A percentile compares a stretch with the other conserved stretches of the same genome.
Conservation (phyloP, 2,797 vertebrate species). For the Diglossa cyanea region DNA sequence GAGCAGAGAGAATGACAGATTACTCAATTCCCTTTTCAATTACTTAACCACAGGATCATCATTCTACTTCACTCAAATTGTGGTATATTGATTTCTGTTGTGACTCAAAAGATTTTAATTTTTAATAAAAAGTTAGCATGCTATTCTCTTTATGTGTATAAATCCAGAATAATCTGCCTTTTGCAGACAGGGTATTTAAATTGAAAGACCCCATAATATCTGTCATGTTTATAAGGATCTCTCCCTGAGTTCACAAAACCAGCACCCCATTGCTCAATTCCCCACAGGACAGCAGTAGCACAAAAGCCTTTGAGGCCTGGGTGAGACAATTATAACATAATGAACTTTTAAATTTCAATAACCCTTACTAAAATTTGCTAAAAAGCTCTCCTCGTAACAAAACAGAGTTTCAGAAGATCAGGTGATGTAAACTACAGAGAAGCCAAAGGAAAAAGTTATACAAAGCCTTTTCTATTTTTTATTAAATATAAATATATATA, state of each 20-base stretch:
- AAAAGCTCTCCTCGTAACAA: not conserved
- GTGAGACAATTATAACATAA: not conserved
- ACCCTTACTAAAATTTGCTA: not conserved
- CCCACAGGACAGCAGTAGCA: not conserved
- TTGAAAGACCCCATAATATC: not conserved
- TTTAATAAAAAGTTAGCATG: conserved; percentile 55
- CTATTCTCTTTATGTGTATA: conserved; percentile 26
- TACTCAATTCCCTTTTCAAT: conserved; percentile 58
- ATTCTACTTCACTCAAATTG: conserved; percentile 52
- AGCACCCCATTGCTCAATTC: not conserved
- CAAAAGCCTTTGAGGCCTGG: not conserved
- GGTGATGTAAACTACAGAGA: not conserved
- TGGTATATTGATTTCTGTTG: conserved; percentile 63
- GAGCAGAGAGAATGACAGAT: conserved; percentile 55
- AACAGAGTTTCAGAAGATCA: not conserved
- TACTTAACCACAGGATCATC: conserved; percentile 64
- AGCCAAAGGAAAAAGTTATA: not conserved
- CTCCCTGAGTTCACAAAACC: not conserved
- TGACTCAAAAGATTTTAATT: conserved; percentile 64
- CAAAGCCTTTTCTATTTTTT: not conserved
- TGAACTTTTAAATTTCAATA: conserved; percentile 26
- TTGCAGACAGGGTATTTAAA: not conserved
- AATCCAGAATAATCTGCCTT: conserved; percentile 35
- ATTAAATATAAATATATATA: no score
- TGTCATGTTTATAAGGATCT: not conserved